These are phyloP conservation scores for Agapornis canus DNA, from an alignment of 2,797 vertebrate genomes.

Conservation along the genomic window DNA sequence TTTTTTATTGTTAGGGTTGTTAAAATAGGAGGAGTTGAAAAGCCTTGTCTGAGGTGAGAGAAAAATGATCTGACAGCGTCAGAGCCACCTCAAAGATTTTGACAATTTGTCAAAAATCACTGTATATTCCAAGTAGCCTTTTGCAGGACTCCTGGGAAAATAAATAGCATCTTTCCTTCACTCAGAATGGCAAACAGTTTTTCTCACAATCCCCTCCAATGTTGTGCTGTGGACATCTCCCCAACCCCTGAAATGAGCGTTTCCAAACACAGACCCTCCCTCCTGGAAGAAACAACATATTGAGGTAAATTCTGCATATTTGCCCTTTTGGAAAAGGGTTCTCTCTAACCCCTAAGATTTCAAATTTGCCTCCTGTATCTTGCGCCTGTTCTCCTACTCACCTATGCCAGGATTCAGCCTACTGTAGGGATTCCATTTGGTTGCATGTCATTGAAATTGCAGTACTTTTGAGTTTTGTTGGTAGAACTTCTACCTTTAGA, in stretches of 20 bases:
- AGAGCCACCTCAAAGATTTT: conserved; percentile 51
- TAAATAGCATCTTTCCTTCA: conserved; percentile 52
- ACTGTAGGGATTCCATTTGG: background rate
- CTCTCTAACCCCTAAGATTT: background rate
- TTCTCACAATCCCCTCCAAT: background rate
- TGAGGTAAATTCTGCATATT: background rate
- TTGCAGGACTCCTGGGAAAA: conserved; percentile 54
- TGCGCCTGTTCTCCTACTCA: background rate
- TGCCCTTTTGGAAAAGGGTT: background rate
- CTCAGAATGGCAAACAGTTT: conserved; percentile 26
- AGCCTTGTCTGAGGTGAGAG: conserved; percentile 66
- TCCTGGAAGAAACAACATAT: background rate
- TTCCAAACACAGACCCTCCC: background rate
- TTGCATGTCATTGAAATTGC: background rate
- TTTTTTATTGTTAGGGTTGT: conserved; percentile 71
- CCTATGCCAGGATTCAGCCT: background rate
- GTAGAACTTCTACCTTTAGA: background rate
- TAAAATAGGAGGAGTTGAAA: conserved; percentile 70
- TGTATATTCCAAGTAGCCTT: conserved; percentile 57
- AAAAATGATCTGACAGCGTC: conserved; percentile 68
- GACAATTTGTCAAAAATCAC: conserved; percentile 71
- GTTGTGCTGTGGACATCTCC: background rate
- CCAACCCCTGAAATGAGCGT: accelerated
- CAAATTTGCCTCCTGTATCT: background rate
- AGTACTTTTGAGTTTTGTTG: background rate